Percentiles rank a stretch among this genome's conserved stretches.
Evolutionary conservation across 2,797 vertebrate species (phyloP).

Genomic region (Micropoecilia bifurca): DNA sequence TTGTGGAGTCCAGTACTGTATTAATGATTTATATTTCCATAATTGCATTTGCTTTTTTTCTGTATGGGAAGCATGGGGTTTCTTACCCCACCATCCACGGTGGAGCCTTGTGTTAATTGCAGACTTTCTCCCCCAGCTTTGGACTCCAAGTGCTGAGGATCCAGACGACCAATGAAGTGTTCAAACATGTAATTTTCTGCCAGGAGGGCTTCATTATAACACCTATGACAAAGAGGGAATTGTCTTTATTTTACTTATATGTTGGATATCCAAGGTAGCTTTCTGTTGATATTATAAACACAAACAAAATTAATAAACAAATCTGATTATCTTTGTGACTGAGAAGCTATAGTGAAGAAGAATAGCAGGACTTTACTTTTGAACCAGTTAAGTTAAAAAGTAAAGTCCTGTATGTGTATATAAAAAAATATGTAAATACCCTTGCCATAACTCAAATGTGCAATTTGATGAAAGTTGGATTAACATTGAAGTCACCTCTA

Average conservation of each 20-base stretch:
- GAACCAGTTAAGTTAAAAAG: neutral
- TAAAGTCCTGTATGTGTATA: neutral
- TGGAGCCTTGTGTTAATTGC: constrained; percentile 1
- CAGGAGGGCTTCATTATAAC: constrained; percentile 42
- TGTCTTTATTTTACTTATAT: neutral
- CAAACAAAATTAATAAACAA: neutral
- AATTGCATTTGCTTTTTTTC: neutral
- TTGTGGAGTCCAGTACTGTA: neutral
- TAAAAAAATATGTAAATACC: neutral
- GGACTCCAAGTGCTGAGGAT: constrained; percentile 24
- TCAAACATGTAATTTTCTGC: constrained; percentile 66
- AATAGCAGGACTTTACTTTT: neutral
- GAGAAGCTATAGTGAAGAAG: neutral
- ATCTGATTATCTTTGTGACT: neutral
- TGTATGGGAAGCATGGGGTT: neutral
- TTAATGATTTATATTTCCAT: neutral
- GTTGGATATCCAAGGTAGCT: neutral
- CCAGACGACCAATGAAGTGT: constrained; percentile 47
- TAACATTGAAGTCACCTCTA: neutral
- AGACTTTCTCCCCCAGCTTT: constrained; percentile 1
- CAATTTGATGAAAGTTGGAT: neutral
- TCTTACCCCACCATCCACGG: constrained; percentile 47
- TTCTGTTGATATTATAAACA: neutral
- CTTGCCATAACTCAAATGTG: neutral
- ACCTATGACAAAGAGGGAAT: constrained; percentile 25